Base-by-base conservation (phyloP, 2,113 vertebrate species). In the Cathartes aura region DNA sequence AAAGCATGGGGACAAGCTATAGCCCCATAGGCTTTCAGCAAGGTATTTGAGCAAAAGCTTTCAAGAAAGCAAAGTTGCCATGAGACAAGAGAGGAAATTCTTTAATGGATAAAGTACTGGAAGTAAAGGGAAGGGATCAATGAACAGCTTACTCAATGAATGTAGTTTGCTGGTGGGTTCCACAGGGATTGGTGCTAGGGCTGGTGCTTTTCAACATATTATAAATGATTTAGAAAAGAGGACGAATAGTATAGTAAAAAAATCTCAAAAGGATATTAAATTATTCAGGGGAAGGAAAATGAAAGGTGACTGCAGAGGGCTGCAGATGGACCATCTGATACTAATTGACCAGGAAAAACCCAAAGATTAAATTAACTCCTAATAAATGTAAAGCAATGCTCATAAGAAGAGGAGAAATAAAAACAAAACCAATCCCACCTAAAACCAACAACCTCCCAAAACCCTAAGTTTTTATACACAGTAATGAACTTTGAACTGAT, bases 171-270 rank as follows among this genome's bases (percentile, higher is more conserved):
- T 87, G 47, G 55, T 58, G 91, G 14, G 29, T 71, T 95, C 83
- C 93, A 87, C 12, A 70, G 80, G 50, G 87, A 84, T 50, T 3
- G 1, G 59, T 81, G 29, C 52, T 60, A 78, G 42, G 48, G 29
- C 19, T 89, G 45, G n/a, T 81, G 55, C 22, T 93, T 89, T 91
- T 95, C 59, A 89, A 81, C 32, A 27, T 55, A 62, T 5, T 43
- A 72, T 87, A 74, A 92, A 94, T 94, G 76, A 95, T 71, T 91
- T 40, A 74, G 45, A 70, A 76, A 87, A 74, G 13, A 91, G n/a
- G 27, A 89, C 74, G 23, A 91, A 74, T 32, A 87, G 24, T 74
- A 93, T 15, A 81, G 53, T 43, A 59, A 66, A 73, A 68, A 79
- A 38, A n/a, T 15, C 45, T 81, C 55, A 43, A 52, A 84, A 74